Percentiles rank a stretch among this genome's conserved stretches.
Conservation (phyloP, 2,888 invertebrate species). For the Caenorhabditis virilis region DNA sequence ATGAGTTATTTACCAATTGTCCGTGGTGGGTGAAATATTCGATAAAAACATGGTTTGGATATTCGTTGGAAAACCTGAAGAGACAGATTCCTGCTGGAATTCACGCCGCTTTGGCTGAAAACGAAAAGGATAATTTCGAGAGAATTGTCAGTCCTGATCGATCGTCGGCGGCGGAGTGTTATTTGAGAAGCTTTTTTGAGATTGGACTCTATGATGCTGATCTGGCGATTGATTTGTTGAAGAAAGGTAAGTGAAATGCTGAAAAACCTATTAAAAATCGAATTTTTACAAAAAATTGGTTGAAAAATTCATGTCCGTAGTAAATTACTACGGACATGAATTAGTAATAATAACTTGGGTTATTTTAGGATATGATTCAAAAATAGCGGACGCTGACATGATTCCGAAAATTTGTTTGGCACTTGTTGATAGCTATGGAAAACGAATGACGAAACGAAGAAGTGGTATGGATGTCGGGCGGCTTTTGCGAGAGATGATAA, state of each 20-base stretch:
- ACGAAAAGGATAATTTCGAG: constrained; percentile 13
- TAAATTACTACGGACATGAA: too few relatives aligned
- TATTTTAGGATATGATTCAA: background rate
- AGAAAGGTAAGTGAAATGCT: background rate
- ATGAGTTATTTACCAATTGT: constrained; percentile 6
- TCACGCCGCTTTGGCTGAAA: constrained; percentile 11
- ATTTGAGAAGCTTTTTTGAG: constrained; percentile 24
- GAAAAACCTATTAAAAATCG: too few relatives aligned
- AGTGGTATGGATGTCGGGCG: constrained; percentile 1
- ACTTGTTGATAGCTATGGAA: constrained; percentile 28
- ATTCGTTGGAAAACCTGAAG: constrained; percentile 2
- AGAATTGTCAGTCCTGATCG: constrained; percentile 9
- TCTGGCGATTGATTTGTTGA: constrained; percentile 11
- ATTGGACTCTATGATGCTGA: constrained; percentile 28
- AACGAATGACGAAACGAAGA: constrained; percentile 10
- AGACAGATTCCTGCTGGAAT: constrained; percentile 29
- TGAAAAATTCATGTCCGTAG: too few relatives aligned
- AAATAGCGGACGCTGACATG: constrained; percentile 5
- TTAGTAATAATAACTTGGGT: too few relatives aligned
- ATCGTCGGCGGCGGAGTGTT: constrained; percentile 13
- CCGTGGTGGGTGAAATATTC: constrained; percentile 35
- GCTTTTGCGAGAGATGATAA: background rate
- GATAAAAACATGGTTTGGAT: constrained; percentile 10
- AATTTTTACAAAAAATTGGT: too few relatives aligned
- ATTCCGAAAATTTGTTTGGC: constrained; percentile 23